Evolutionary conservation across 2,888 invertebrate genomes (phyloP).

Genomic region (Drosophila borealis): DNA sequence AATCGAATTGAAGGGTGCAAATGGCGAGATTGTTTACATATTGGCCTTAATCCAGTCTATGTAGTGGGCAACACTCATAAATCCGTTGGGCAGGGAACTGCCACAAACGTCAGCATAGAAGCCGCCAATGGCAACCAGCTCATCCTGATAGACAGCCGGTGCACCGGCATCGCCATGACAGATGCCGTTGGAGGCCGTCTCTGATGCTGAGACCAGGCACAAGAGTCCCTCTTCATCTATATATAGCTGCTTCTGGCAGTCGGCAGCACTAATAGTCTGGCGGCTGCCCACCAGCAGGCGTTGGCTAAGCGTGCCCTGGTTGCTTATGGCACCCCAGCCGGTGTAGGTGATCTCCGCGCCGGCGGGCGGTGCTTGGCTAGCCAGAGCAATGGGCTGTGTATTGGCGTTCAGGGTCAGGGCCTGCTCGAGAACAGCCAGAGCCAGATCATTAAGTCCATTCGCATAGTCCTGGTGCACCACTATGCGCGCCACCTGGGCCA

Average conservation of each 20-base stretch:
- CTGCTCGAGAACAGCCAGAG: constrained; percentile 73
- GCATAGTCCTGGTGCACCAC: constrained; percentile 68
- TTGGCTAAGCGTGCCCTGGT: constrained; percentile 57
- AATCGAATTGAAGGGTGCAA: not conserved
- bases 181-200: constrained; percentile 57
- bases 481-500: constrained; percentile 68
- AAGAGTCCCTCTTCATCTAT: constrained; percentile 66
- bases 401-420: constrained; percentile 63
- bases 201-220: constrained; percentile 63
- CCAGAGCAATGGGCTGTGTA: constrained; percentile 70
- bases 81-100: constrained; percentile 79
- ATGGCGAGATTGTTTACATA: not conserved
- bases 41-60: constrained; percentile 67
- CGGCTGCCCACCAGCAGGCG: constrained; percentile 71
- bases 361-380: constrained; percentile 53
- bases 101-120: constrained; percentile 79
- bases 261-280: constrained; percentile 53
- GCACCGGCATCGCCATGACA: constrained; percentile 83
- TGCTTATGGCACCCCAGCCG: constrained; percentile 78
- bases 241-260: constrained; percentile 61
- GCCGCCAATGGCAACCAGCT: constrained; percentile 80
- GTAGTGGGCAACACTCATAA: constrained; percentile 71
- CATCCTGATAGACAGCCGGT: constrained; percentile 76
- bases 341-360: constrained; percentile 65
- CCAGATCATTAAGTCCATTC: constrained; percentile 72